Evolutionary conservation across 2,113 vertebrate genomes (phyloP).

Genomic region (Sturnira hondurensis): DNA sequence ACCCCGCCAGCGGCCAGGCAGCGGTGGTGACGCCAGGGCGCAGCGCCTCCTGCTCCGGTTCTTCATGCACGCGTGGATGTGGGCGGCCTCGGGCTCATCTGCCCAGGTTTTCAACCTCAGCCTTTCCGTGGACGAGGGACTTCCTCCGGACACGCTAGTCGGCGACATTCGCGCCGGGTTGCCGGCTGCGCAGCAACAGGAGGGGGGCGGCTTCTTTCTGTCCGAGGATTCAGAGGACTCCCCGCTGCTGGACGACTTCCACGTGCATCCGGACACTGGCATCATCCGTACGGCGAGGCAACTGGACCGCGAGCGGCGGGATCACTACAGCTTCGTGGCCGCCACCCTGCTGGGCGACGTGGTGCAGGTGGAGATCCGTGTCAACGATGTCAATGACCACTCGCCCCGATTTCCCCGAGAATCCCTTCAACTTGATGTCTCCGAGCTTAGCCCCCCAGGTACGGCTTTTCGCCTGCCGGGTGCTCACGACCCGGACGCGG

Average conservation of each 20-base stretch:
- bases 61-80: constrained; percentile 69
- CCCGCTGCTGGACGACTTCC: constrained; percentile 89
- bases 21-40: not conserved
- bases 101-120: constrained; percentile 87
- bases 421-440: constrained; percentile 82
- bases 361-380: constrained; percentile 87
- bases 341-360: constrained; percentile 89
- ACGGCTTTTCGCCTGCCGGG: constrained; percentile 87
- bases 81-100: constrained; percentile 59
- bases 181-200: constrained; percentile 62
- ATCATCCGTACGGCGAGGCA: constrained; percentile 88
- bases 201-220: constrained; percentile 87
- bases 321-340: constrained; percentile 90
- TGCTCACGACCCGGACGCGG: constrained; percentile 88
- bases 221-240: constrained; percentile 92
- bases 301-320: constrained; percentile 89
- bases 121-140: constrained; percentile 87
- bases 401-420: constrained; percentile 84
- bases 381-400: constrained; percentile 92
- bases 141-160: constrained; percentile 88
- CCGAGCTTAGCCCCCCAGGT: constrained; percentile 87
- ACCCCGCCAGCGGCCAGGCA: not conserved
- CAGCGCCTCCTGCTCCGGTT: constrained; percentile 34
- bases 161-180: constrained; percentile 88
- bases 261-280: constrained; percentile 89